phyloP scores from a whole-genome alignment of 2,888 invertebrate species.

The Flabesymbios commensalis region DNA sequence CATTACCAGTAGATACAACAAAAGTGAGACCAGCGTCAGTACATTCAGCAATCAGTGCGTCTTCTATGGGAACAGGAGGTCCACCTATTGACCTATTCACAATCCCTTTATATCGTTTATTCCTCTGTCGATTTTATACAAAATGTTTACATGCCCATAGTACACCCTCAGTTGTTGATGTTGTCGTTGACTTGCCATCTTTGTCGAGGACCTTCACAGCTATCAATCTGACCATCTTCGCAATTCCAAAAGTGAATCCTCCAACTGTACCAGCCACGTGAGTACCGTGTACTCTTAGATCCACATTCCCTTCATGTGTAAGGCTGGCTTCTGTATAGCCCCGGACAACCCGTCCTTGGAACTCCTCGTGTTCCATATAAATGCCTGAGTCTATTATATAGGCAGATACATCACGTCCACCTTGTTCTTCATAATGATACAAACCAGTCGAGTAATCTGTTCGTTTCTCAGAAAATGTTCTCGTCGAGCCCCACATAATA shows the following conservation, averaged over 20 bases:
- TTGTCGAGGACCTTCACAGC: neutral
- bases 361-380: neutral
- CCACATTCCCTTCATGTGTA: neutral
- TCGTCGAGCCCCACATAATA: too few species aligned
- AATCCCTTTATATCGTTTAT: neutral
- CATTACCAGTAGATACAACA: conserved; percentile 13
- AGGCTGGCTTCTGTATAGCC: neutral
- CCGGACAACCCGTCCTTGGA: neutral
- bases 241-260: too few species aligned
- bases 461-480: too few species aligned
- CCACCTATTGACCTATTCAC: neutral
- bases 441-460: too few species aligned
- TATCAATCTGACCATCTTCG: too few species aligned
- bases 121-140: neutral
- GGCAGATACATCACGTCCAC: neutral
- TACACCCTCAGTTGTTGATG: neutral
- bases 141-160: too few species aligned
- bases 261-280: too few species aligned
- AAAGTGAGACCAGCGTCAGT: neutral
- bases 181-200: neutral
- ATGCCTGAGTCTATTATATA: neutral
- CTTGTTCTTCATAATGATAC: too few species aligned
- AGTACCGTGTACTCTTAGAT: too few species aligned
- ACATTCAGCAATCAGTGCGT: neutral
- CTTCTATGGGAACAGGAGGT: neutral